Evolutionary conservation across 2,888 invertebrate species (phyloP), one percentile per base, ranked within the genome.

Genomic region (Aromia moschata): DNA sequence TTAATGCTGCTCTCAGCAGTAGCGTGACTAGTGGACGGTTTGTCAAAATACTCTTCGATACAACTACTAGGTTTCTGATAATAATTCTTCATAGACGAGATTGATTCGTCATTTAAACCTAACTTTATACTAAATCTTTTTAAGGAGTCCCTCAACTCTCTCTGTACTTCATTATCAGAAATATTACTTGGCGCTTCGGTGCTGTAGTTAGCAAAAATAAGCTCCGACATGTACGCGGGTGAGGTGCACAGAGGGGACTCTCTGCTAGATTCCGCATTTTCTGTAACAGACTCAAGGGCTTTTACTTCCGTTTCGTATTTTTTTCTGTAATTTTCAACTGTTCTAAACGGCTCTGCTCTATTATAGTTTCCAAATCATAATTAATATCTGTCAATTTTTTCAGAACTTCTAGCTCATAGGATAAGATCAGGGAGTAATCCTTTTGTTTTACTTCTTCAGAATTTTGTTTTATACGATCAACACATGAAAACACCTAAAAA

Each of bases 351-450:
- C 46, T 59, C 9, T 45, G 33, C 10, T 59, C 55, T 16, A 59
- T 36, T 2, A 63, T 5, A 16, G 25, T 49, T 49, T 65, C 65
- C 49, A 65, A 53, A 30, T 56, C 31, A 15, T 45, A 63, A 36
- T 61, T 65, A 2, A 65, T 61, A 31, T 65, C 61, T 7, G 51
- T 56, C 12, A 65, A 37, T 38, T 57, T 56, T 15, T 60, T 55
- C 20, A 63, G 46, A 9, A 65, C 33, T 14, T 63, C 49, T 15
- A 65, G n/a, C 31, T 56, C 54, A 54, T 63, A 47, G 52, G 47
- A 59, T n/a, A 53, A 38, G 40, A 61, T 38, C 7, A 55, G 15
- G 1, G 58, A 53, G 36, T 43, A n/a, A 30, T 60, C 53, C 33
- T 47, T 57, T 17, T 53, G 55, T 37, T 49, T 45, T 40, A 58